Base-by-base conservation (phyloP, 2,888 invertebrate species). In the Ptychoptera albimana region DNA sequence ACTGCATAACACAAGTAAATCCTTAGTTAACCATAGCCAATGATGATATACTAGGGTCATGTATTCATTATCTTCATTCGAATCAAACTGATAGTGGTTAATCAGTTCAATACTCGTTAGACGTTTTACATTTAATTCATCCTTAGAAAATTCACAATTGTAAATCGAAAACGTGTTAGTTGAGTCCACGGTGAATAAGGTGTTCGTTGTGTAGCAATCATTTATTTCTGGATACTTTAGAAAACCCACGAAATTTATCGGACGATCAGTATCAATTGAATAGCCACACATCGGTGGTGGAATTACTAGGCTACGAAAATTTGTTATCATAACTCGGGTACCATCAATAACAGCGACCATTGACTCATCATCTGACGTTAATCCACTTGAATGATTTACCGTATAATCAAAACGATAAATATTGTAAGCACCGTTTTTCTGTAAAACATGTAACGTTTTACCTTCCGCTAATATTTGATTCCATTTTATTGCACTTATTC, bases 201-300 rank as follows among this genome's bases (percentile, higher is more conserved):
- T 57, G 50, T 74, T 73, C 32, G 69, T 54, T 8, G 11, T 36
- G 51, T 66, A 57, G 29, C 48, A 47, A 12, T 42, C 43, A 13
- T 48, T 43, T 3, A 48, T 44, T 3, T 36, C 32, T 45, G 54
- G 49, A 43, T 51, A 50, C 15, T 72, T 70, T 39, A 73, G 68
- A 66, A 80, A 79, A 48, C 70, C 62, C 13, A 82, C 63, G 29
- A 70, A 68, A 57, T 77, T 77, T 2, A 82, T 70, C 48, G 72
- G 64, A 23, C 62, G 59, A 0, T 73, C 63, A 45, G 75, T 60
- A 42, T 71, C 57, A 11, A 85, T 55, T 51, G 70, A 68, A 43
- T 71, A 67, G 42, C 78, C 76, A 46, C 73, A 70, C 81, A 88
- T 80, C 32, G 92, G 92, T 2, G 93, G 92, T 29, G 93, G 92